Conservation (phyloP, 2,797 vertebrate species). For the Pseudopleuronectes americanus region DNA sequence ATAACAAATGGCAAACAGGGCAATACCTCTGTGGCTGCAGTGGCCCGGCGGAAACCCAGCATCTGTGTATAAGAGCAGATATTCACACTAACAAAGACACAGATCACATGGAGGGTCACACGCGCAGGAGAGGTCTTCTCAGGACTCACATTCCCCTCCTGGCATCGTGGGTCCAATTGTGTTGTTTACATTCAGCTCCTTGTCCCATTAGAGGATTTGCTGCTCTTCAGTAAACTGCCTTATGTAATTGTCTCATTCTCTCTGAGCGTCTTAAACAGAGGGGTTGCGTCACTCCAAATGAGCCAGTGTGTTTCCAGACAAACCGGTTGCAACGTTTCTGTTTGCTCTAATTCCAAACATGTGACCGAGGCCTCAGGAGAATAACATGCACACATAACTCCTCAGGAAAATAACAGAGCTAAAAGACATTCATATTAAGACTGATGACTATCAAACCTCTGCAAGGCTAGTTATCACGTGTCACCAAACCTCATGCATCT, state of each 20-base stretch:
- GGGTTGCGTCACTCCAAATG: slow-evolving; percentile 66
- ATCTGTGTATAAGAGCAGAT: slow-evolving; percentile 21
- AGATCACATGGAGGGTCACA: not conserved
- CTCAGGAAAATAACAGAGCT: not conserved
- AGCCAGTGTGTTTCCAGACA: slow-evolving; percentile 73
- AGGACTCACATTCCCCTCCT: slow-evolving; percentile 1
- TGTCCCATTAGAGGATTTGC: slow-evolving; percentile 51
- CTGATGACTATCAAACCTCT: not conserved
- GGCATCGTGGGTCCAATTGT: slow-evolving; percentile 13
- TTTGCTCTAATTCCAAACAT: slow-evolving; percentile 63
- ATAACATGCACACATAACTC: slow-evolving; percentile 30
- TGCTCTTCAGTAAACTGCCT: slow-evolving; percentile 55
- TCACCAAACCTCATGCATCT: slow-evolving; percentile 14
- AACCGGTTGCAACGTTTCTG: slow-evolving; percentile 68
- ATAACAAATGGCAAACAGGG: slow-evolving; percentile 68
- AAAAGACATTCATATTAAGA: not conserved
- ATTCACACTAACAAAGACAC: too few species aligned
- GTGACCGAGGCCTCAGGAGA: slow-evolving; percentile 52
- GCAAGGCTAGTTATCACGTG: slow-evolving; percentile 19
- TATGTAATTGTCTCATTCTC: slow-evolving; percentile 66
- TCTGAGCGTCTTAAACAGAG: slow-evolving; percentile 37
- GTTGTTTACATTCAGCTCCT: slow-evolving; percentile 57
- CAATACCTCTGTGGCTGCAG: slow-evolving; percentile 42
- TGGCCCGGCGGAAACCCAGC: slow-evolving; percentile 17
- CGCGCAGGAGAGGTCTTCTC: not conserved